Evolutionary conservation across 2,888 invertebrate species (phyloP), one percentile per base, ranked within the genome.

Genomic region (Bugulina stolonifera): DNA sequence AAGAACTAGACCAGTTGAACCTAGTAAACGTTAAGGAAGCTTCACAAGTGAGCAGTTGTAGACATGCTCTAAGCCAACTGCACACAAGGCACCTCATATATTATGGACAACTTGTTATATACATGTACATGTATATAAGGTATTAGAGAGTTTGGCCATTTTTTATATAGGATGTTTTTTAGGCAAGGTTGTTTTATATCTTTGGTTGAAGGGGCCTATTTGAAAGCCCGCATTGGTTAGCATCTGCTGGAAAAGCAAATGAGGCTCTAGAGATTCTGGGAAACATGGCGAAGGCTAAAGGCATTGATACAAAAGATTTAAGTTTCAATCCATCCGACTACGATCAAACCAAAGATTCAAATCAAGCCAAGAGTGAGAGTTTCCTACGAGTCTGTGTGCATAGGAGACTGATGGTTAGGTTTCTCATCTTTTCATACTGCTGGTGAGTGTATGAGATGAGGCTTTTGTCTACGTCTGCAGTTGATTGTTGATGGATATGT

Each of bases 211-310:
- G 64, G 64, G 18, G 14, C 5, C 10, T 64, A n/a, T 27, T 5
- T 32, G 64, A 64, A 64, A 64, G 64, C 32, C 64, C 64, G 5
- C 64, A 64, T 32, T 64, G 64, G 64, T 32, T 34, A 32, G 64
- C 27, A 18, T 14, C 64, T 25, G 32, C 10, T 25, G 32, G 32
- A 3, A 25, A 32, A 64, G 32, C 64, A 27, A 32, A 64, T 14
- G 64, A 64, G 32, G 64, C 64, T 32, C 27, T 64, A 32, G 64
- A 27, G 10, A 32, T 64, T 2, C 64, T 64, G 32, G 29, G 32
- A 32, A 64, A 64, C 25, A 64, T 64, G 27, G 64, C 64, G 10
- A 64, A 27, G 32, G 22, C 25, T 22, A 64, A 64, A 10, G 5
- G n/a, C 14, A 27, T 64, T 2, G 29, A 32, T n/a, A 64, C 64